Base-by-base conservation (phyloP, 2,113 vertebrate genomes). In the Anas platyrhynchos region DNA sequence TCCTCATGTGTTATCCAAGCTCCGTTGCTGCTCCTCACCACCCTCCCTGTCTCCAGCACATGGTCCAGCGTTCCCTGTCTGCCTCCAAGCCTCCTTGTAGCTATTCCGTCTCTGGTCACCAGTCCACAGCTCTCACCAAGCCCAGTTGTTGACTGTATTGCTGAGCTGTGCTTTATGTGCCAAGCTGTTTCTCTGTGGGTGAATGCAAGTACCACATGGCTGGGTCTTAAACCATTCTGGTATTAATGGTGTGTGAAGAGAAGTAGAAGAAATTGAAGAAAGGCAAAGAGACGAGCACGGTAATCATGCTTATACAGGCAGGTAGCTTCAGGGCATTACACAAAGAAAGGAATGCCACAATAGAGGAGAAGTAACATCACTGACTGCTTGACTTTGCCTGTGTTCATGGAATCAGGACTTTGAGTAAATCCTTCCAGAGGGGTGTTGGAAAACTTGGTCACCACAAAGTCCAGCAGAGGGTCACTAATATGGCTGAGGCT, bases 241-340 rank as follows among this genome's bases (percentile, higher is more conserved):
- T 56, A 7, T n/a, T 41, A 61, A 48, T 4, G 15, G 31, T 52
- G 31, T 56, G 48, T 8, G 68, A 67, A 16, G 31, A 71, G 18
- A 56, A 54, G 58, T 22, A 62, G 32, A 43, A 68, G 67, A 71
- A 61, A 16, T 0, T 52, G 8, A 36, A 41, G 66, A 67, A 67
- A 36, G 3, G 11, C 62, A 46, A 52, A 55, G 34, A 48, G 7
- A 29, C 0, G 0, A 61, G 46, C 4, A 54, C 38, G 32, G 34
- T 59, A 81, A 52, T 59, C 11, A 71, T 6, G 12, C 5, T 68
- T 43, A 43, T 16, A 26, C 11, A 67, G 84, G 55, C 17, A 62
- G n/a, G 25, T 31, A 34, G 59, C 43, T 81, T 58, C 50, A 46
- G 20, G 36, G 17, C 31, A 54, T 27, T 58, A 58, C 41, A 44